phyloP scores from a whole-genome alignment of 1,140 invertebrate species.

The Galleria mellonella region DNA sequence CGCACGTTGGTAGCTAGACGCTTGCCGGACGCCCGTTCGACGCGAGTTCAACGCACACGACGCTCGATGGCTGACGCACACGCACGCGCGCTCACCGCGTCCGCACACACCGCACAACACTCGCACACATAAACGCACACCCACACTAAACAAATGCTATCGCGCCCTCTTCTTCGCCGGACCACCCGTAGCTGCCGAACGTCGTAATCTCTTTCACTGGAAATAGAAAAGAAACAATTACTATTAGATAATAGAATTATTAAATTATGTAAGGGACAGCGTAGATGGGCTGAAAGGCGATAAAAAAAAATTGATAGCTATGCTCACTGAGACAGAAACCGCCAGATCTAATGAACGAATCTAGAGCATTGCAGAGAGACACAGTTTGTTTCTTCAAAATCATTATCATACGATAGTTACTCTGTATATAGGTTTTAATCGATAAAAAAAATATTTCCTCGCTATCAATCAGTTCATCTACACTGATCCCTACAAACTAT shows the following conservation, averaged over 20 bases:
- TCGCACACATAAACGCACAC: too few species aligned
- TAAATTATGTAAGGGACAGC: too few species aligned
- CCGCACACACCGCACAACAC: constrained; percentile 10
- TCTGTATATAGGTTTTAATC: neutral
- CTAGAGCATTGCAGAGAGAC: too few species aligned
- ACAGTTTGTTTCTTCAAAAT: too few species aligned
- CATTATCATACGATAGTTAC: neutral
- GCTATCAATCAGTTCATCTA: too few species aligned
- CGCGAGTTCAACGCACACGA: constrained; percentile 4
- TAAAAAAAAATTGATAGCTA: too few species aligned
- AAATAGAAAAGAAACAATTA: constrained; percentile 23
- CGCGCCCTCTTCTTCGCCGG: constrained; percentile 53
- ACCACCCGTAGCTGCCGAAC: constrained; percentile 52
- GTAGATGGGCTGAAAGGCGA: too few species aligned
- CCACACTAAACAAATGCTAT: constrained; percentile 30
- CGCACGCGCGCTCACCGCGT: constrained; percentile 7
- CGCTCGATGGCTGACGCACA: constrained; percentile 6
- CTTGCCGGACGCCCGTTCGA: neutral
- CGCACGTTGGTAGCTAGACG: constrained; percentile 5
- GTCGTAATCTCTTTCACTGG: constrained; percentile 64
- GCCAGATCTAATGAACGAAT: too few species aligned
- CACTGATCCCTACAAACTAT: too few species aligned
- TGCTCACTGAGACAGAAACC: too few species aligned
- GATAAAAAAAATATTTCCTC: neutral
- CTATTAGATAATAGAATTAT: too few species aligned